Base-by-base conservation (phyloP, 1,140 invertebrate species). In the Camponotus pennsylvanicus region DNA sequence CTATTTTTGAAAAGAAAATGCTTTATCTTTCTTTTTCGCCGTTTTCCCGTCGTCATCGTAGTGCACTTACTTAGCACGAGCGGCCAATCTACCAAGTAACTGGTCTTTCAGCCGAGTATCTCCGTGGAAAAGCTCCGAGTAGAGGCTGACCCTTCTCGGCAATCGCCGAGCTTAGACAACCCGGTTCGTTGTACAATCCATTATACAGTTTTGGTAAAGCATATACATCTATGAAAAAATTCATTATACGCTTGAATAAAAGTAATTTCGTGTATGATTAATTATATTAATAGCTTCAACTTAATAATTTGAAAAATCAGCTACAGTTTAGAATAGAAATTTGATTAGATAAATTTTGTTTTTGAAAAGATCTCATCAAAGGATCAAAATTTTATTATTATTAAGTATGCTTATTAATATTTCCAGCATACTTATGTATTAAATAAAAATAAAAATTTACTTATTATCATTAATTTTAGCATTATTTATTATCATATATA, bases 51-150 rank as follows among this genome's bases (percentile, higher is more conserved):
- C 49, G 59, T 71, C 73, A 42, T 85, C 64, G 55, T 71, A 55
- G 66, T 85, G 61, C 57, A 73, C 73, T 87, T 87, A 87, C 82
- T 85, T 87, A 85, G 66, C 82, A 73, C 82, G 73, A 71, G 82
- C 67, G 57, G 73, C 73, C 73, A 87, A 85, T 78, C 67, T 70
- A 85, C 42, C 71, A 73, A 87, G 80, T 71, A 75, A 87, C 82
- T 71, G 64, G 64, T 69, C 64, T 45, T 66, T 87, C 40, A 70
- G 49, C 55, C 21, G 57, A 55, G 55, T 77, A 84, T 75, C 86
- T 73, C 64, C 55, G 59, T 42, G 27, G 80, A 64, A 64, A 52
- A 73, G 63, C 63, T 77, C 21, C 55, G 13, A 37, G 63, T 69
- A 69, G 55, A 61, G 63, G 61, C 55, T 76, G 70, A 69, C 79